These are phyloP conservation scores for Scortum barcoo DNA, from an alignment of 2,113 vertebrate species.

Conservation along the genomic window DNA sequence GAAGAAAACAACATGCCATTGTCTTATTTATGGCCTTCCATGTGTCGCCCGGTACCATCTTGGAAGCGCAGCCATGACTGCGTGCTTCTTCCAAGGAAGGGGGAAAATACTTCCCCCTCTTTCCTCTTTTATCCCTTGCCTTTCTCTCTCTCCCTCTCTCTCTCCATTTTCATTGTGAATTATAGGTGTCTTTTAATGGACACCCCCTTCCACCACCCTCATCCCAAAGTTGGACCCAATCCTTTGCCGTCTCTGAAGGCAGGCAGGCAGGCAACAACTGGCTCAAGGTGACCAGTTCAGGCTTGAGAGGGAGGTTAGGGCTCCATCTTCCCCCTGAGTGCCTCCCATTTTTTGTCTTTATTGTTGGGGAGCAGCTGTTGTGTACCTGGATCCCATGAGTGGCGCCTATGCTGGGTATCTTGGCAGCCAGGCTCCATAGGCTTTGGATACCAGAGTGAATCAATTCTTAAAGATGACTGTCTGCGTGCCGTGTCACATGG, in stretches of 20 bases:
- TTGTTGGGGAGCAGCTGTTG: constrained; percentile 85
- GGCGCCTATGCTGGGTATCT: constrained; percentile 82
- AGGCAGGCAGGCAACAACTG: constrained; percentile 78
- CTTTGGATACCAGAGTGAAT: constrained; percentile 85
- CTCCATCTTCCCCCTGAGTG: constrained; percentile 84
- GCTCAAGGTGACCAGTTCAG: constrained; percentile 84
- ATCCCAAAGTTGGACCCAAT: constrained; percentile 62
- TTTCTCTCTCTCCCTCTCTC: background rate
- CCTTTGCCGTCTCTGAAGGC: constrained; percentile 71
- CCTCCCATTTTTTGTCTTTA: constrained; percentile 83
- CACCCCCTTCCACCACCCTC: constrained; percentile 38
- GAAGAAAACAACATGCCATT: constrained; percentile 80
- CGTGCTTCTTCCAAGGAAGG: constrained; percentile 67
- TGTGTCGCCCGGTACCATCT: constrained; percentile 66
- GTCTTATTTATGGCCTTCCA: constrained; percentile 78
- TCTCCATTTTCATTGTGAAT: constrained; percentile 44
- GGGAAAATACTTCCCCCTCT: constrained; percentile 40
- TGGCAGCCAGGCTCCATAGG: constrained; percentile 81
- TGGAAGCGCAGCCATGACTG: constrained; percentile 51
- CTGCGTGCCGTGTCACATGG: constrained; percentile 80
- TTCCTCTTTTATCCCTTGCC: constrained; percentile 13
- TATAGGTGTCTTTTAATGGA: constrained; percentile 65
- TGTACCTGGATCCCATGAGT: constrained; percentile 84
- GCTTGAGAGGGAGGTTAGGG: constrained; percentile 78
- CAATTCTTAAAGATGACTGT: constrained; percentile 88